Conservation (phyloP, 2,888 invertebrate genomes). For the Agonum fuliginosum region DNA sequence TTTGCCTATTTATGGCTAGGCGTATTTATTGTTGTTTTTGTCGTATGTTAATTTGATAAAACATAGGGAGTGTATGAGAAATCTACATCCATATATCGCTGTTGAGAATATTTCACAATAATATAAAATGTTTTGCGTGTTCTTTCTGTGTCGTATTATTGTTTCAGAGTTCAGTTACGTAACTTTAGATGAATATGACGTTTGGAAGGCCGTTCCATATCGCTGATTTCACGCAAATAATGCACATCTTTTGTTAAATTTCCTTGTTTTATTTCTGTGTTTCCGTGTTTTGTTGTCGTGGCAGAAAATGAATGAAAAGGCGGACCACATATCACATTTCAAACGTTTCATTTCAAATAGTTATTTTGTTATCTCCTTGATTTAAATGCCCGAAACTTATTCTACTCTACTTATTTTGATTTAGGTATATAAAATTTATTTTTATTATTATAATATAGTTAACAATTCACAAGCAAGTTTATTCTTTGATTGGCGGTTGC, state of each 20-base stretch:
- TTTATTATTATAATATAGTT: background rate
- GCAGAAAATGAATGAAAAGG: background rate
- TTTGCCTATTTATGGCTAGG: conserved; percentile 41
- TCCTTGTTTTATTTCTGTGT: background rate
- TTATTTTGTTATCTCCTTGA: background rate
- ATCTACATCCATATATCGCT: background rate
- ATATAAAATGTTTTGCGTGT: background rate
- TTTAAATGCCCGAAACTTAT: background rate
- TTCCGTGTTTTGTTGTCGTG: conserved; percentile 14
- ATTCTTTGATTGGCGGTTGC: background rate
- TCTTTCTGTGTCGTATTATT: background rate
- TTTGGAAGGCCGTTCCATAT: conserved; percentile 25
- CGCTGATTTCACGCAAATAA: conserved; percentile 27
- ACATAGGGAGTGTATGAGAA: conserved; percentile 33
- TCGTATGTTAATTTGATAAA: conserved; percentile 41
- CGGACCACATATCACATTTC: background rate
- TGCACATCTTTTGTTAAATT: background rate
- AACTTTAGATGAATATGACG: conserved; percentile 9
- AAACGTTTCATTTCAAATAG: background rate
- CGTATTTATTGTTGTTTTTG: conserved; percentile 39
- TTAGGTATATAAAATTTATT: background rate
- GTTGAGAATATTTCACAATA: background rate
- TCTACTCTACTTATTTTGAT: background rate
- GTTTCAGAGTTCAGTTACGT: conserved; percentile 1
- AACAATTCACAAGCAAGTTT: background rate